Evolutionary conservation across 2,113 vertebrate genomes (phyloP).

Genomic region (Nothocercus julius): DNA sequence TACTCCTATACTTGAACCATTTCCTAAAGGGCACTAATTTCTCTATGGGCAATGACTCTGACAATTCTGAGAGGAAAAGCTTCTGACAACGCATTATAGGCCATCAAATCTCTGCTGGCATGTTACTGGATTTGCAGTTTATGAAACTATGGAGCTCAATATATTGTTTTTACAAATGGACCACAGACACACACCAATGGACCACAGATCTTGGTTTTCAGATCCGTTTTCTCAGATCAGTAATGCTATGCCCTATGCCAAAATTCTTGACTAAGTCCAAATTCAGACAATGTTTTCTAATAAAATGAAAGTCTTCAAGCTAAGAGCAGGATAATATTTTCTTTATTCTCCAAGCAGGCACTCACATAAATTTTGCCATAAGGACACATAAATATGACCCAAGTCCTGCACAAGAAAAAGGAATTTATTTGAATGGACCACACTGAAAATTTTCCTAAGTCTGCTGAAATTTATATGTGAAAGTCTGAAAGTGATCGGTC

Average conservation of each 20-base stretch:
- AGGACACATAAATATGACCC: background rate
- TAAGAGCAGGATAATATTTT: background rate
- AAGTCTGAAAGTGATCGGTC: background rate
- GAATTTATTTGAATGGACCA: background rate
- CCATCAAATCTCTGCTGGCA: conserved; percentile 43
- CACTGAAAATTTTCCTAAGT: background rate
- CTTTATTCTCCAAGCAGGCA: background rate
- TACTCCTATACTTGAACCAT: conserved; percentile 52
- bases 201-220: background rate
- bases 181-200: background rate
- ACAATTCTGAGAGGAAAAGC: conserved; percentile 49
- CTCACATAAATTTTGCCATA: background rate
- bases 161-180: conserved; percentile 34
- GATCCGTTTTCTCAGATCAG: background rate
- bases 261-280: background rate
- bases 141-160: conserved; percentile 20
- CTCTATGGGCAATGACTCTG: background rate
- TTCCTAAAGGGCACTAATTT: conserved; percentile 45
- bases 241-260: background rate
- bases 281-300: background rate
- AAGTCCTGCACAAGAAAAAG: background rate
- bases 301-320: background rate
- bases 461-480: background rate
- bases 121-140: conserved; percentile 17
- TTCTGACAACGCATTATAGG: conserved; percentile 51